These are phyloP conservation scores for Drosophila bocki DNA, from an alignment of 1,140 invertebrate genomes.

Conservation along the genomic window DNA sequence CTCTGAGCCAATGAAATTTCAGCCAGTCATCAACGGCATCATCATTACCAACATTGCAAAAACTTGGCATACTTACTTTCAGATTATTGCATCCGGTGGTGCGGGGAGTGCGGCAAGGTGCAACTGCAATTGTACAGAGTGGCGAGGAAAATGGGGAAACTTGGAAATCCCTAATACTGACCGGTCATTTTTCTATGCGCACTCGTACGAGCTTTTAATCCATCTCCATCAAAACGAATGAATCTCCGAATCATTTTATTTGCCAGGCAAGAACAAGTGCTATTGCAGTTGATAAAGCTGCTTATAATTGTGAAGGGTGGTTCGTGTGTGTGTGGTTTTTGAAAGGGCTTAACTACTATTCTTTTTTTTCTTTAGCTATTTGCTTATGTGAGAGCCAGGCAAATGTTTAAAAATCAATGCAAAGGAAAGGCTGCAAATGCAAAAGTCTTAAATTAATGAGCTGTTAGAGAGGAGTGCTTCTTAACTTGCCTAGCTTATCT, in stretches of 20 bases:
- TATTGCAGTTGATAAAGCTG: conserved; percentile 46
- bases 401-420: conserved; percentile 11
- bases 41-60: conserved; percentile 35
- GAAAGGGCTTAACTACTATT: conserved; percentile 3
- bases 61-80: conserved; percentile 34
- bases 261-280: conserved; percentile 34
- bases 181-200: conserved; percentile 47
- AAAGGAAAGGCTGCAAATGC: not conserved
- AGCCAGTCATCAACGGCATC: conserved; percentile 46
- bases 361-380: conserved; percentile 7
- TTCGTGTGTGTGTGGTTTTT: not conserved
- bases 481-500: not conserved
- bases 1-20: conserved; percentile 29
- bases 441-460: conserved; percentile 20
- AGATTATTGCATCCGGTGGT: conserved; percentile 32
- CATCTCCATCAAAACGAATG: conserved; percentile 54
- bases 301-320: conserved; percentile 36
- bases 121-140: conserved; percentile 41
- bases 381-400: not conserved
- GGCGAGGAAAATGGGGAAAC: conserved; percentile 1
- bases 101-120: conserved; percentile 17
- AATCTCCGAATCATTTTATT: conserved; percentile 52
- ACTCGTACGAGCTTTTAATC: conserved; percentile 47
- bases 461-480: not conserved
- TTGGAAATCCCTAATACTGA: conserved; percentile 38